Evolutionary conservation across 1,140 invertebrate species (phyloP), one percentile per base, ranked within the genome.

Genomic region (Pogonus chalceus): DNA sequence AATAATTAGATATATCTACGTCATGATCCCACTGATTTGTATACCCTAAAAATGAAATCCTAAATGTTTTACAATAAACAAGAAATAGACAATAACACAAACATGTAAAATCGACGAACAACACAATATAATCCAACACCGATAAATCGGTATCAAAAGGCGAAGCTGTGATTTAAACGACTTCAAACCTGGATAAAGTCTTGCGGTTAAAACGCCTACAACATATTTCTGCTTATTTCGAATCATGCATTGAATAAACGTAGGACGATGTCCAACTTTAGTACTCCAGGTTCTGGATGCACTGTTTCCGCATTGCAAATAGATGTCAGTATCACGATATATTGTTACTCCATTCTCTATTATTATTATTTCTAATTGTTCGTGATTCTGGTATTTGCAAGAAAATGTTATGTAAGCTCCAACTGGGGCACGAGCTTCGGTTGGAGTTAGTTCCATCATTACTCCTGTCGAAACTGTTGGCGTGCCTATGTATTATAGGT

Each of bases 391-490:
- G 60, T 79, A 80, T 21, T 68, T 72, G 64, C 79, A 81, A 20
- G 64, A 72, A 58, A 80, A 74, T 49, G 56, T 56, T 23, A 77
- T 65, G 48, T 58, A 56, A 26, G 62, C 58, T 26, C 75, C 69
- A 20, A 70, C 60, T 20, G 64, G 57, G 46, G 65, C 66, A 23
- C 61, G 56, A 18, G 73, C 70, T 35, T 63, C 68, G 54, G 72
- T 63, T 14, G 78, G 79, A 49, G 62, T 69, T 58, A 81, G 62
- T 67, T 75, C 73, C 69, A 80, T 70, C 62, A 67, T 70, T 48
- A 79, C 60, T 47, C 72, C 70, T n/a, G n/a, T n/a, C n/a, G n/a
- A n/a, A n/a, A n/a, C n/a, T n/a, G n/a, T n/a, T n/a, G n/a, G n/a
- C n/a, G n/a, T n/a, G n/a, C n/a, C n/a, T n/a, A n/a, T n/a, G n/a